Evolutionary conservation across 2,797 vertebrate species (phyloP).

Genomic region (Meda fulgida): DNA sequence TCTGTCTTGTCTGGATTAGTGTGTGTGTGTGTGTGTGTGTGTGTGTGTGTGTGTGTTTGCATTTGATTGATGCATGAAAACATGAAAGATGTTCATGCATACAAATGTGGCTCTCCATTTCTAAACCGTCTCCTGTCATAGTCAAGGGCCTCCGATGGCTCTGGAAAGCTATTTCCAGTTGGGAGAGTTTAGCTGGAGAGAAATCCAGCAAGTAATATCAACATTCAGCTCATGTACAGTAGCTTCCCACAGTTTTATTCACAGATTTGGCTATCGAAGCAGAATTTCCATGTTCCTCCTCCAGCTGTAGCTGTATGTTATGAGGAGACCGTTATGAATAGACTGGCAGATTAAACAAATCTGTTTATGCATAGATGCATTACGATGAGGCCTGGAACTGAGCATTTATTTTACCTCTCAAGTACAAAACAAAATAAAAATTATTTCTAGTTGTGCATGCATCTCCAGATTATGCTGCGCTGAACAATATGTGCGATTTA

Average conservation of each 20-base stretch:
- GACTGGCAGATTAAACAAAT: slow-evolving; percentile 44
- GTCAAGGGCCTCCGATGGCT: background rate
- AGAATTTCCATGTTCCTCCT: slow-evolving; percentile 35
- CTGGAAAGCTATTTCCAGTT: slow-evolving; percentile 20
- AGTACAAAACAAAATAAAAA: background rate
- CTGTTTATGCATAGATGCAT: slow-evolving; percentile 28
- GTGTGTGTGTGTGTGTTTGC: background rate
- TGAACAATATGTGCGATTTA: slow-evolving; percentile 44
- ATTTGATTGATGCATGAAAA: background rate
- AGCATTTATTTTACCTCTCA: slow-evolving; percentile 22
- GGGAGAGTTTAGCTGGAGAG: slow-evolving; percentile 21
- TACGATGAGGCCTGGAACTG: background rate
- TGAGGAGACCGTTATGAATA: slow-evolving; percentile 30
- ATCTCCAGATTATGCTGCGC: slow-evolving; percentile 22
- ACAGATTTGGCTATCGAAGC: slow-evolving; percentile 29
- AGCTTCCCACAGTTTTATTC: slow-evolving; percentile 38
- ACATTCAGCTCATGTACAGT: slow-evolving; percentile 25
- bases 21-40: background rate
- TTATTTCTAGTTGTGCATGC: background rate
- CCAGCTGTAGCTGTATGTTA: background rate
- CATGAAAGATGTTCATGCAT: background rate
- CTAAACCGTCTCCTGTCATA: background rate
- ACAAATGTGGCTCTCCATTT: background rate
- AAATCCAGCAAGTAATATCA: slow-evolving; percentile 9
- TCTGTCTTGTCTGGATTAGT: too few species aligned